phyloP scores from a whole-genome alignment of 1,140 invertebrate species.

The Drosophila miranda region DNA sequence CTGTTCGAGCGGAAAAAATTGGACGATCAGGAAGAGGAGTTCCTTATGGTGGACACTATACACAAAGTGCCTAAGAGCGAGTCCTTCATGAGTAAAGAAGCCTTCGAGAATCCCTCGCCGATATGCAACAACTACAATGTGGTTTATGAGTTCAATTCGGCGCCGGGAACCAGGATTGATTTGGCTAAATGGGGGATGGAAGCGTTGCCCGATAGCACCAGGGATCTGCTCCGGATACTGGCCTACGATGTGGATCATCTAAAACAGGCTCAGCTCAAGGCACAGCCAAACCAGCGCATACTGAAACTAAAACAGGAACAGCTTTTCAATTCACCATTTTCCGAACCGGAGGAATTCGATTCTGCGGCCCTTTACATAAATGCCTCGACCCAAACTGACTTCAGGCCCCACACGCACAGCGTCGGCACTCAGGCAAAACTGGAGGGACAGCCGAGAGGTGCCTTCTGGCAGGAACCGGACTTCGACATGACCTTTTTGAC shows the following conservation, averaged over 20 bases:
- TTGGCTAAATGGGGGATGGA: conserved; percentile 59
- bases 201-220: conserved; percentile 30
- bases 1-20: conserved; percentile 5
- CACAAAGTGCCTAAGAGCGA: conserved; percentile 27
- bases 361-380: conserved; percentile 31
- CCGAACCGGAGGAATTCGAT: conserved; percentile 14
- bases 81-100: conserved; percentile 14
- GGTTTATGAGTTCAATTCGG: conserved; percentile 59
- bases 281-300: conserved; percentile 34
- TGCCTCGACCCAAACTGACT: conserved; percentile 34
- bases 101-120: conserved; percentile 60
- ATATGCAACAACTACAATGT: conserved; percentile 60
- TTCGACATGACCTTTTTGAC: conserved; percentile 29
- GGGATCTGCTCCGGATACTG: conserved; percentile 38
- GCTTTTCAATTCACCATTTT: neutral
- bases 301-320: conserved; percentile 32
- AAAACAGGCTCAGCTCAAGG: conserved; percentile 21
- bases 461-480: conserved; percentile 35
- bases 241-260: conserved; percentile 38
- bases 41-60: conserved; percentile 53
- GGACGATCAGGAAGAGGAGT: conserved; percentile 24
- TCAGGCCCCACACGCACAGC: neutral
- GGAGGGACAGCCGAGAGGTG: neutral
- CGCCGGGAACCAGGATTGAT: conserved; percentile 27
- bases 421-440: conserved; percentile 20